phyloP scores from a whole-genome alignment of 2,797 vertebrate species.

The Synaphobranchus kaupii region DNA sequence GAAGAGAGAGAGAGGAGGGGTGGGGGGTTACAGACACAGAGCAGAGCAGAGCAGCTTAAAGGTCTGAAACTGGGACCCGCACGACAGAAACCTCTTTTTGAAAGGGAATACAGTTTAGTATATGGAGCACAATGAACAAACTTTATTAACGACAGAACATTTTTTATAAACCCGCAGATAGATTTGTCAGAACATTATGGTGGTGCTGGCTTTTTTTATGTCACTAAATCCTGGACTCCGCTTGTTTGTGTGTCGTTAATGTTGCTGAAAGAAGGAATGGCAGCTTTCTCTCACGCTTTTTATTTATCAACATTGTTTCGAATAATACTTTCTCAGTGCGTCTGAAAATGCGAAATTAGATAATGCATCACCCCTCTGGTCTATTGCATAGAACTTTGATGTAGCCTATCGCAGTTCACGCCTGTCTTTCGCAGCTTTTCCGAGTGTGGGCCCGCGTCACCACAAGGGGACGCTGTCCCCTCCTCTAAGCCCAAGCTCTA shows the following conservation, averaged over 20 bases:
- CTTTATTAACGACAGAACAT: background rate
- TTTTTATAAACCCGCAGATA: too few species aligned
- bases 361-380: background rate
- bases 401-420: background rate
- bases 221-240: background rate
- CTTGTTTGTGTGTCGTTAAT: background rate
- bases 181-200: background rate
- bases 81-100: background rate
- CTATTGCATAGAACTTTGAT: background rate
- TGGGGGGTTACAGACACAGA: background rate
- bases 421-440: background rate
- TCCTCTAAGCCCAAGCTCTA: conserved; percentile 11
- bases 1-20: background rate
- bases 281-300: background rate
- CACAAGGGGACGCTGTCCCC: conserved; percentile 50
- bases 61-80: background rate
- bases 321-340: background rate
- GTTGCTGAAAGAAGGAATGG: background rate
- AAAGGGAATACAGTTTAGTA: background rate
- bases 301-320: too few species aligned
- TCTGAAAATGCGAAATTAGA: background rate
- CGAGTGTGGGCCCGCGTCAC: conserved; percentile 12
- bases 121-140: background rate
- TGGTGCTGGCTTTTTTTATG: background rate
- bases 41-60: background rate